Evolutionary conservation across 23 tunicate species (phyloP), one percentile per base, ranked within the genome.

Genomic region (Ascidia mentula): DNA sequence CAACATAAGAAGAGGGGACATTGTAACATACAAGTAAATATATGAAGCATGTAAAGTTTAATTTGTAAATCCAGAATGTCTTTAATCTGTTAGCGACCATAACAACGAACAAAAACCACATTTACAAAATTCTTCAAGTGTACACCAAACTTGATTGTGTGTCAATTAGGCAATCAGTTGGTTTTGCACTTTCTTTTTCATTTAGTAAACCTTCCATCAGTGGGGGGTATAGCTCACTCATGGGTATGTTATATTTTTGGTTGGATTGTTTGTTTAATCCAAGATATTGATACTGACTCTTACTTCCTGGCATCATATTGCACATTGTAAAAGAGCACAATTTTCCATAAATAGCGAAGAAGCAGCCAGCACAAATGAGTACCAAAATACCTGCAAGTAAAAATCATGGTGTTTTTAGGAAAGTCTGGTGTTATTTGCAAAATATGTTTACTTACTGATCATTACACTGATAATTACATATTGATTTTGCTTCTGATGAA

Each of bases 1-100:
- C 72, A 6, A n/a, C 26, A 34, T 86, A 18, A 30, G 73, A 78
- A 72, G 90, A 72, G 90, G 90, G 38, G 83, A 86, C 38, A 46
- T 86, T 3, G 77, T 86, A 2, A 86, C 82, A 18, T 86, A 71
- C 75, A 86, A 38, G 90, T 86, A 38, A 53, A 53, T 20, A 9
- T 53, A 20, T 53, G 15, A n/a, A n/a, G n/a, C n/a, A n/a, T n/a
- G n/a, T n/a, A n/a, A n/a, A n/a, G n/a, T n/a, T n/a, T n/a, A n/a
- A n/a, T n/a, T n/a, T n/a, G n/a, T n/a, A n/a, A n/a, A n/a, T n/a
- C n/a, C n/a, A n/a, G n/a, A n/a, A n/a, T n/a, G n/a, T n/a, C n/a
- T n/a, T n/a, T n/a, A n/a, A n/a, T n/a, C n/a, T n/a, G n/a, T n/a
- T n/a, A n/a, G n/a, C n/a, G n/a, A n/a, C n/a, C n/a, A n/a, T n/a